Percentiles rank a stretch among this genome's conserved stretches.
Conservation (phyloP, 2,797 vertebrate species). For the Adrianichthys oophorus region DNA sequence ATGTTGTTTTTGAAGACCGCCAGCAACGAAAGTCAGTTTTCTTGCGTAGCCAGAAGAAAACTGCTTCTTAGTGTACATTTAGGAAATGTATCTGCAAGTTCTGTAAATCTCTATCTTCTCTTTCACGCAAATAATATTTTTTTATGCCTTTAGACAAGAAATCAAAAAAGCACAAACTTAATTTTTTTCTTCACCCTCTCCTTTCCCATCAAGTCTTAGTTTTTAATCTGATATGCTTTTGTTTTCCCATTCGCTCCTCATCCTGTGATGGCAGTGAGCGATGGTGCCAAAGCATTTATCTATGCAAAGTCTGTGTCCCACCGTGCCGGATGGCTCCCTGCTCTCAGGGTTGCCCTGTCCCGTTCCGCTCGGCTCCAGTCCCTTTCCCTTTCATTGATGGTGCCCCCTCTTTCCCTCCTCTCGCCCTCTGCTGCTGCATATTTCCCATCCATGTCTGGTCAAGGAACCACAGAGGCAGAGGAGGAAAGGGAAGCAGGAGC, state of each 20-base stretch:
- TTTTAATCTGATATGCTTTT: conserved; percentile 26
- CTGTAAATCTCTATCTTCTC: too few species aligned
- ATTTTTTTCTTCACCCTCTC: background rate
- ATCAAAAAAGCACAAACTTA: too few species aligned
- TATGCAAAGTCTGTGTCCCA: conserved; percentile 50
- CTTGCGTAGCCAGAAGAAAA: too few species aligned
- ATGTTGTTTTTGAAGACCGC: background rate
- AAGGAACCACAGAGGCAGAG: conserved; percentile 51
- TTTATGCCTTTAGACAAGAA: too few species aligned
- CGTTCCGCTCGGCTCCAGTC: conserved; percentile 50
- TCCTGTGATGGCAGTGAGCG: conserved; percentile 45
- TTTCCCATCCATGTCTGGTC: conserved; percentile 58
- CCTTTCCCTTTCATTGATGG: conserved; percentile 54
- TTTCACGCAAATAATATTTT: too few species aligned
- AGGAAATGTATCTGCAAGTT: too few species aligned
- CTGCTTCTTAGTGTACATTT: too few species aligned
- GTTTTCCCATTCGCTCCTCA: conserved; percentile 28
- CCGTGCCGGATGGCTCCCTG: conserved; percentile 47
- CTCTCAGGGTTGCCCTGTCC: conserved; percentile 53
- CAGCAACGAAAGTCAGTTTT: too few species aligned
- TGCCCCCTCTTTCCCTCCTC: conserved; percentile 42
- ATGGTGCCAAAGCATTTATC: conserved; percentile 60
- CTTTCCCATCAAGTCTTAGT: conserved; percentile 32
- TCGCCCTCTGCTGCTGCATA: conserved; percentile 52
- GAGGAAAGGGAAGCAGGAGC: conserved; percentile 39